Evolutionary conservation across 2,888 invertebrate genomes (phyloP), one percentile per base, ranked within the genome.

Genomic region (Meandrusa payeni): DNA sequence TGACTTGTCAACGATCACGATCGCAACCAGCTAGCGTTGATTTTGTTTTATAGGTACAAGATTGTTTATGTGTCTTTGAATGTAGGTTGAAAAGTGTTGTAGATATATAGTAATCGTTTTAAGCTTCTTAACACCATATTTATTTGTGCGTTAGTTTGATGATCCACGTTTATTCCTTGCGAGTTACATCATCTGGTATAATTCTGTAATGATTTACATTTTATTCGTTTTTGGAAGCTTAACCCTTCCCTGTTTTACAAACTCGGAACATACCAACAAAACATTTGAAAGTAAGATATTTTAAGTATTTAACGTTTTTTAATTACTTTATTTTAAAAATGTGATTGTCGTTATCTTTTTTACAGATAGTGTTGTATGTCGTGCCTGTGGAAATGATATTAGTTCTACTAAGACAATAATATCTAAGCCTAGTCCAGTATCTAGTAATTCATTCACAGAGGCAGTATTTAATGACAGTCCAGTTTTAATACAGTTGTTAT

Each of bases 311-410:
- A 4, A 4, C 4, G 4, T 3, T 15, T 15, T 15, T 4, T 3
- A 3, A 15, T 15, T 15, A 15, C 15, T 15, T 15, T 15, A 2
- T 15, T 15, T 3, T 15, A 15, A 15, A 15, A 3, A 15, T 3
- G 4, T 15, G 15, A 3, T 15, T 6, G 9, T 12, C 32, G 31
- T 33, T 43, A 40, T 29, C 36, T 36, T 39, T 48, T 27, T 65
- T 66, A 49, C 72, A 76, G 78, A 69, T 15, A 48, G 54, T 46
- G 66, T 80, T 49, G 50, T 17, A 23, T 80, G 81, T 54, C 74
- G 78, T 29, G 49, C 45, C 42, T 82, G 81, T 61, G 80, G 78
- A 10, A 51, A 49, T 50, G 60, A 64, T 7, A 45, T 76, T 12
- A 55, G 74, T 13, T 58, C 57, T 23, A 60, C 64, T 2, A 51